Evolutionary conservation across 2,113 vertebrate species (phyloP).

Genomic region (Pipra filicauda): DNA sequence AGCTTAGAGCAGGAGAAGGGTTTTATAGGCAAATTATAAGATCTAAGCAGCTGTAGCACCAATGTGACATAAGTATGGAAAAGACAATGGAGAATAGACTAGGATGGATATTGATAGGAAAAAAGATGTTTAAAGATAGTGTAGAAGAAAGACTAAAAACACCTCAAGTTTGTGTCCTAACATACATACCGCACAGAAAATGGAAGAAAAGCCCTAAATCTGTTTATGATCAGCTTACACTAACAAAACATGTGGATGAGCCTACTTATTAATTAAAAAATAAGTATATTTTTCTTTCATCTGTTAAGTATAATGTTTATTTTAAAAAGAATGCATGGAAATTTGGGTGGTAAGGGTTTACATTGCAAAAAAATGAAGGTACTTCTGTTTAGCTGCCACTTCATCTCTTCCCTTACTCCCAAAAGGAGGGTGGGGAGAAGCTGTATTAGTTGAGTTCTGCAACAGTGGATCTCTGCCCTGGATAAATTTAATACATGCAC

Average conservation of each 20-base stretch:
- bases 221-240: neutral
- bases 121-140: neutral
- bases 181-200: neutral
- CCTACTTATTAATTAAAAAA: neutral
- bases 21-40: neutral
- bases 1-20: neutral
- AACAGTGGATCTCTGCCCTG: neutral
- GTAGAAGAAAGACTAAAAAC: neutral
- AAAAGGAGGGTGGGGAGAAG: accelerated
- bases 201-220: neutral
- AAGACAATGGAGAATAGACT: neutral
- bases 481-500: neutral
- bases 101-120: neutral
- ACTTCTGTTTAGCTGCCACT: neutral
- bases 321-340: neutral
- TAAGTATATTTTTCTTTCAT: neutral
- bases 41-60: neutral
- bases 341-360: neutral
- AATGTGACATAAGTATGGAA: neutral
- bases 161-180: neutral
- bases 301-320: neutral
- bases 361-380: neutral
- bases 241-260: neutral
- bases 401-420: neutral
- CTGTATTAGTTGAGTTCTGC: neutral